Evolutionary conservation across 1,140 invertebrate species (phyloP).

Genomic region (Odontomachus brunneus): DNA sequence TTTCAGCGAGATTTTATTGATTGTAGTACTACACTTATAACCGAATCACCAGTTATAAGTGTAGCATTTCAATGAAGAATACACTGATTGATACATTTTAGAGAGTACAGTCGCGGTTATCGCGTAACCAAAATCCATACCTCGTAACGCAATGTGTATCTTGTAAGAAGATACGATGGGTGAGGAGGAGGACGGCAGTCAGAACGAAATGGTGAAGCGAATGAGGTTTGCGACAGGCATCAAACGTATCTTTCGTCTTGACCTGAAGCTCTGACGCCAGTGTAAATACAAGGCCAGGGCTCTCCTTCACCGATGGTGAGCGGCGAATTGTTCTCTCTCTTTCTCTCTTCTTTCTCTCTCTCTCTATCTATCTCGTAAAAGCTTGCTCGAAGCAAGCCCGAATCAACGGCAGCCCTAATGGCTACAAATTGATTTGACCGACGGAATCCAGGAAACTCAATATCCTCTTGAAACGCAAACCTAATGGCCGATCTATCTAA

Average conservation of each 20-base stretch:
- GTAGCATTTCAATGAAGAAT: no score
- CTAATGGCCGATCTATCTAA: conserved; percentile 84
- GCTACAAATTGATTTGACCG: conserved; percentile 84
- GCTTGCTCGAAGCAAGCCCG: conserved; percentile 78
- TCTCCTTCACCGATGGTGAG: conserved; percentile 36
- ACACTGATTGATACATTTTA: no score
- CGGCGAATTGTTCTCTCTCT: neutral
- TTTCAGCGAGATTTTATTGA: no score
- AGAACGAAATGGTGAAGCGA: neutral
- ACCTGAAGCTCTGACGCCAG: conserved; percentile 46
- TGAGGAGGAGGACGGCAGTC: neutral
- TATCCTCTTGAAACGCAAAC: conserved; percentile 82
- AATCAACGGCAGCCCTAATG: conserved; percentile 78
- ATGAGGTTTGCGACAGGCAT: conserved; percentile 33
- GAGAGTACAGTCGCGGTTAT: conserved; percentile 24
- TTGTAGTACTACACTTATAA: no score
- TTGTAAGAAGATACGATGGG: conserved; percentile 34
- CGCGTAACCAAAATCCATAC: neutral
- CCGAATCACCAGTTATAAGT: no score
- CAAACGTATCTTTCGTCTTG: conserved; percentile 35
- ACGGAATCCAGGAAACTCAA: conserved; percentile 83
- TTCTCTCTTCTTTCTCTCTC: no score
- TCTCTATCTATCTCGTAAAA: conserved; percentile 67
- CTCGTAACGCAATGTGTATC: neutral
- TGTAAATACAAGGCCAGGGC: conserved; percentile 67